Evolutionary conservation across 2,113 vertebrate genomes (phyloP).

Genomic region (Mesoclemmys tuberculata): DNA sequence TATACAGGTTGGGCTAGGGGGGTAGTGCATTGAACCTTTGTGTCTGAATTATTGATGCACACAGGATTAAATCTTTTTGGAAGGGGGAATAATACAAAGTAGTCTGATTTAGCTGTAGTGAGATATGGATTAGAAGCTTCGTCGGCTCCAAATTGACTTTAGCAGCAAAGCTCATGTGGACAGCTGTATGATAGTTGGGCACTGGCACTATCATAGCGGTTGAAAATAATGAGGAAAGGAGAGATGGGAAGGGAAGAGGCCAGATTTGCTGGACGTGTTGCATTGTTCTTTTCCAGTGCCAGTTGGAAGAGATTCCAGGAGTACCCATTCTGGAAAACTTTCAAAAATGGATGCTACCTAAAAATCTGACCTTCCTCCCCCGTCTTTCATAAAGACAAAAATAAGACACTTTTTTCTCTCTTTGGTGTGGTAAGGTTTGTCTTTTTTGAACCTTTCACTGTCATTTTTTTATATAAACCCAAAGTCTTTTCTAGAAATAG

Average conservation of each 20-base stretch:
- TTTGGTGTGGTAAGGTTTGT: background rate
- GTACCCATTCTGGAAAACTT: background rate
- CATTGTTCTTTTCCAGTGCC: background rate
- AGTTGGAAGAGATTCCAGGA: background rate
- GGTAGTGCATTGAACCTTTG: fast-evolving
- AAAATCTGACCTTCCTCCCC: background rate
- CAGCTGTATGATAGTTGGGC: background rate
- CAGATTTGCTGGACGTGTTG: background rate
- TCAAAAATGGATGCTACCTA: background rate
- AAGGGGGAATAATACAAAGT: background rate
- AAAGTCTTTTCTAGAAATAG: background rate
- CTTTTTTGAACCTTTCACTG: background rate
- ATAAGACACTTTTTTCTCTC: background rate
- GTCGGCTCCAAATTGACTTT: background rate
- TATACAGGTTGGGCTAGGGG: background rate
- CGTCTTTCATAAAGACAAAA: background rate
- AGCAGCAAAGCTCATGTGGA: background rate
- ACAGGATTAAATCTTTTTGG: background rate
- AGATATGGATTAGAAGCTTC: background rate
- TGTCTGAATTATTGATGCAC: background rate
- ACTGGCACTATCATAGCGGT: background rate
- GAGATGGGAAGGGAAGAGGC: background rate
- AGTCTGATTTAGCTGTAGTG: background rate
- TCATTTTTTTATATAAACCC: background rate
- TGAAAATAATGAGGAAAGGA: background rate